Percentiles rank a stretch among this genome's conserved stretches.
Conservation (phyloP, 2,113 vertebrate species). For the Hydrochoerus hydrochaeris region DNA sequence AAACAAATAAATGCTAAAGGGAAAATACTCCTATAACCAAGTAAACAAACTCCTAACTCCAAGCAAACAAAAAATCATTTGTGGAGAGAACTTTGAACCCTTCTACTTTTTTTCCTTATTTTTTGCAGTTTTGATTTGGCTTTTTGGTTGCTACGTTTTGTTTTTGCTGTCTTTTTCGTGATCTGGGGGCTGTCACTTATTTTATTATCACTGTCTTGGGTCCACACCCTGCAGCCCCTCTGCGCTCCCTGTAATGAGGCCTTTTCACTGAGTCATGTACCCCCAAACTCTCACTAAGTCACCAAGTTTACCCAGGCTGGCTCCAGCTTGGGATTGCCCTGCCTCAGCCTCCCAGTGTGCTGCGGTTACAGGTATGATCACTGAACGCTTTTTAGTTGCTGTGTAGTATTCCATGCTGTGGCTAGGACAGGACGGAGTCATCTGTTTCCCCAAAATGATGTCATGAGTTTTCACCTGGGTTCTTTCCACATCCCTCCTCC, state of each 20-base stretch:
- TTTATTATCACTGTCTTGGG: background rate
- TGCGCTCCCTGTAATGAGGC: slow-evolving; percentile 27
- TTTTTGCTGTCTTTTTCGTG: background rate
- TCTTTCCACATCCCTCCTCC: background rate
- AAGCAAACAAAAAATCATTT: background rate
- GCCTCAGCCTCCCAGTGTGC: background rate
- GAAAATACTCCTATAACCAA: background rate
- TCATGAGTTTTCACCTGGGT: background rate
- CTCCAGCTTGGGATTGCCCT: background rate
- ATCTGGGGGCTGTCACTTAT: background rate
- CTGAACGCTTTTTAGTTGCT: background rate
- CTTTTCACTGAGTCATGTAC: background rate
- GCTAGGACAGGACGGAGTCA: accelerated
- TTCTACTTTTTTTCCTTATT: background rate
- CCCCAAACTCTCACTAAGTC: background rate
- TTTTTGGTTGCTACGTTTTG: background rate
- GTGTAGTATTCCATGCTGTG: accelerated
- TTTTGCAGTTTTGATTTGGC: background rate
- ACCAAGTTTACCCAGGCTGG: background rate
- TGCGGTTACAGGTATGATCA: background rate
- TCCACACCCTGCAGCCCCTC: background rate
- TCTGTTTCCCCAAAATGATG: background rate
- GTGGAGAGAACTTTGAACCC: background rate
- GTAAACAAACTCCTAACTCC: too few species aligned
- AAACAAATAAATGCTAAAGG: background rate